Evolutionary conservation across 2,113 vertebrate species (phyloP).

Genomic region (Sander lucioperca): DNA sequence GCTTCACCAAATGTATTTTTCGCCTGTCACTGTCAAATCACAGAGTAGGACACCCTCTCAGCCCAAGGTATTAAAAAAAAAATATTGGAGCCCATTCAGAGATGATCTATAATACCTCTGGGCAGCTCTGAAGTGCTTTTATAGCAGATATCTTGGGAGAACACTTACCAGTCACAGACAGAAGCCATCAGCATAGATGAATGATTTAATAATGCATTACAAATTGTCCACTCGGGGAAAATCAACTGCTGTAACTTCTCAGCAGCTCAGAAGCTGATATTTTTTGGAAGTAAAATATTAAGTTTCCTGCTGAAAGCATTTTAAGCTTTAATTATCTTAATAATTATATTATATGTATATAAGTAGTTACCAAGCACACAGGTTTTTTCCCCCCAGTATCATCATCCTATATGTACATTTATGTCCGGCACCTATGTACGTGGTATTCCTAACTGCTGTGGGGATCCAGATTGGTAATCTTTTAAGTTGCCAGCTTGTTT

Average conservation of each 20-base stretch:
- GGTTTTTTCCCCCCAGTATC: neutral
- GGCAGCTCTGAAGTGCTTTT: slow-evolving; percentile 69
- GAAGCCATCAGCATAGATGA: slow-evolving; percentile 67
- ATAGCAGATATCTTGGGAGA: slow-evolving; percentile 64
- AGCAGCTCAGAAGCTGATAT: slow-evolving; percentile 21
- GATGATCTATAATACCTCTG: slow-evolving; percentile 58
- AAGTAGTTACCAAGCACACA: slow-evolving; percentile 19
- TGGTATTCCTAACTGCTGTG: neutral
- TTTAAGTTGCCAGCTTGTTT: slow-evolving; percentile 40
- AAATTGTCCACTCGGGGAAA: slow-evolving; percentile 65
- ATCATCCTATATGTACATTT: neutral
- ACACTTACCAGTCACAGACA: slow-evolving; percentile 64
- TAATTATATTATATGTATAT: neutral
- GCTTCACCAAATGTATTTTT: slow-evolving; percentile 27
- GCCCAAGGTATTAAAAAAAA: slow-evolving; percentile 34
- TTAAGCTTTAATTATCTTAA: slow-evolving; percentile 36
- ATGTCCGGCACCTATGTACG: neutral
- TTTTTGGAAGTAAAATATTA: slow-evolving; percentile 26
- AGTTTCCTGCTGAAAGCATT: slow-evolving; percentile 34
- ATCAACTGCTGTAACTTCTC: slow-evolving; percentile 37
- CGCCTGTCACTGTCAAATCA: slow-evolving; percentile 18
- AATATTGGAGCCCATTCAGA: slow-evolving; percentile 22
- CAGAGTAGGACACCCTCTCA: slow-evolving; percentile 16
- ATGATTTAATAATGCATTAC: slow-evolving; percentile 77
- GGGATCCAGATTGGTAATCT: slow-evolving; percentile 43